Base-by-base conservation (phyloP, 2,113 vertebrate species). In the Ancistrus triradiatus region DNA sequence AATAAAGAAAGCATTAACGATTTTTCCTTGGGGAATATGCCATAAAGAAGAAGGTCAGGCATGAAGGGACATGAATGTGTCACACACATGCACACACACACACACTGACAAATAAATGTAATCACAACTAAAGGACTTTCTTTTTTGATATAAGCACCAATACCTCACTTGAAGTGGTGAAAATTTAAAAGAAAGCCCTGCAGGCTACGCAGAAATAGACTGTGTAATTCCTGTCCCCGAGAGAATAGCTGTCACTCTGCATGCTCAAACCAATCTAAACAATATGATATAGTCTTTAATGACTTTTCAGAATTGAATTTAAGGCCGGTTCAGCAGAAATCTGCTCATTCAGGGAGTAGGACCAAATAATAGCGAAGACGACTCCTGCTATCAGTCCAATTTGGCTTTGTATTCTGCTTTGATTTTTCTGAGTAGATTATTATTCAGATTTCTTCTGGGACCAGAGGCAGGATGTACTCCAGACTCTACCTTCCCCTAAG, bases 351-450 rank as follows among this genome's bases (percentile, higher is more conserved):
- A 69, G 69, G 53, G 61, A 78, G 76, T 71, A n/a, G 42, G 35
- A 49, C 59, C 27, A 75, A 62, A 74, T 69, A 65, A 66, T 19
- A 58, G 46, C 51, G 52, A 74, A 61, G 48, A 64, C 37, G 11
- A 38, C 14, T 11, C n/a, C 53, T 63, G 63, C 61, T 77, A 59
- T 81, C 67, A 53, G 67, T 79, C 68, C 71, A 76, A 2, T 60
- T 72, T 72, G 76, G 51, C 59, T 18, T 43, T 62, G 70, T 74
- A 73, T 80, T 78, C 55, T 21, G 47, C 76, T 84, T 88, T 15
- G 84, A 86, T 86, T 85, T 80, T 78, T 75, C 68, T 69, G 60
- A 63, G 43, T 77, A 75, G 77, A 84, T 81, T 83, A 82, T 82
- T 80, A 83, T 84, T 85, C 76, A 43, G 25, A 70, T 67, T 83